Evolutionary conservation across 92 coral and sea anemone genomes (phyloP).

Genomic region (Palythoa caribaeorum): DNA sequence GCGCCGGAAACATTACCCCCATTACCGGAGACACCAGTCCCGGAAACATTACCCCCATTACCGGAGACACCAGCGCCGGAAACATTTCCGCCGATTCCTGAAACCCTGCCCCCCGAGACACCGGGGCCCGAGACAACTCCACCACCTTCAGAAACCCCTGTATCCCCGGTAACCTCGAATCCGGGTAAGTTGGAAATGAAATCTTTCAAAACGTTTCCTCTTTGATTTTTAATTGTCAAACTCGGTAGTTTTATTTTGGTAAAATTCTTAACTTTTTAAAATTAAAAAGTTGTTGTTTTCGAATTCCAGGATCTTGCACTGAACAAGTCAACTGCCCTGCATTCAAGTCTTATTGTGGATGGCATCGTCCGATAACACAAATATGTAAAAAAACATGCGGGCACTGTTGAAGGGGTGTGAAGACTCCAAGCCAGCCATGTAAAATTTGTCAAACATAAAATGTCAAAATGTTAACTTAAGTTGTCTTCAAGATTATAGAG

Average conservation of each 20-base stretch:
- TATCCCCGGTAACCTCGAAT: background rate
- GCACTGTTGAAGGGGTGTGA: background rate
- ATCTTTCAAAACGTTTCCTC: background rate
- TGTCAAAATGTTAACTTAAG: no score
- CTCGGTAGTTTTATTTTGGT: background rate
- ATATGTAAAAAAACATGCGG: slow-evolving; percentile 26
- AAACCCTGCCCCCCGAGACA: background rate
- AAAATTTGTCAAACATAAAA: no score
- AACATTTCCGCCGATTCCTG: slow-evolving; percentile 2
- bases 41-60: background rate
- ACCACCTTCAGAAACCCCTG: background rate
- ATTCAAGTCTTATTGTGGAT: slow-evolving; percentile 6
- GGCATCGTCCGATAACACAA: slow-evolving; percentile 1
- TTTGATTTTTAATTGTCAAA: background rate
- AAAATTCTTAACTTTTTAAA: background rate
- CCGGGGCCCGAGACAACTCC: background rate
- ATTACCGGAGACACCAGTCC: no score
- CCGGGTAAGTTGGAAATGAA: background rate
- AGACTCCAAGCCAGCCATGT: background rate
- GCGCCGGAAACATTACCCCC: background rate
- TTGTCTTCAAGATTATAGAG: no score
- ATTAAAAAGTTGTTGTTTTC: background rate
- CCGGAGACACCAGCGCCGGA: slow-evolving; percentile 11
- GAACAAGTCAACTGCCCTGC: slow-evolving; percentile 7
- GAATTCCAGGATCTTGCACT: slow-evolving; percentile 4